Evolutionary conservation across 2,113 vertebrate species (phyloP), one percentile per base, ranked within the genome.

Genomic region (Dasyornis broadbenti): DNA sequence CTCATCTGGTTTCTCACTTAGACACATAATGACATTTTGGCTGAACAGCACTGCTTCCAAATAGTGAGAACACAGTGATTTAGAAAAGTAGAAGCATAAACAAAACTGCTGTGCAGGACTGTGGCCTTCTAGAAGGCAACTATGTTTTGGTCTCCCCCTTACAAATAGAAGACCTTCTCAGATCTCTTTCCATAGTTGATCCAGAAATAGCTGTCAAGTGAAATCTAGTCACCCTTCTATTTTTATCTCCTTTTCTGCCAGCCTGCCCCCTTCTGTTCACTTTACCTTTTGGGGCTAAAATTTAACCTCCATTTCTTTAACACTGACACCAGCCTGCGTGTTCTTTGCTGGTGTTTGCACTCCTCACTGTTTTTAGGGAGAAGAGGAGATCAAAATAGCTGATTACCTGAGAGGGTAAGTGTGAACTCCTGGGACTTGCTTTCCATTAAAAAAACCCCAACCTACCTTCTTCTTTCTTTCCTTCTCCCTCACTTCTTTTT

Each of bases 191-290:
- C 39, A 9, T 42, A 65, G 64, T 30, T 81, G n/a, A 60, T 92
- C 77, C 83, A 95, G 89, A 94, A 95, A 95, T 90, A 95, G 92
- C 60, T 47, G 57, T 94, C 92, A 89, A 90, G 85, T 86, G 88
- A 93, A 86, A 60, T 92, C 68, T 52, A 86, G 76, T 95, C 90
- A 90, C 68, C 75, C 54, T 69, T 90, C 85, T 95, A 93, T 96
- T 96, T 96, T 90, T 90, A 80, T 80, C 69, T 69, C 17, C 9
- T 91, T 45, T 45, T 72, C 86, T 80, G 35, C 54, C 88, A 81
- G 60, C 59, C 28, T 96, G 93, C 93, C 90, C 93, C 82, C 79
- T 95, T 96, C 68, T 56, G 76, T 91, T 92, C 40, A 26, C 63
- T 73, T 86, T 60, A 50, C 60, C 68, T 86, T 91, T 72, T 37